Percentiles rank a stretch among this genome's conserved stretches.
Evolutionary conservation across 2,113 vertebrate species (phyloP).

Genomic region (Pedionomus torquatus): DNA sequence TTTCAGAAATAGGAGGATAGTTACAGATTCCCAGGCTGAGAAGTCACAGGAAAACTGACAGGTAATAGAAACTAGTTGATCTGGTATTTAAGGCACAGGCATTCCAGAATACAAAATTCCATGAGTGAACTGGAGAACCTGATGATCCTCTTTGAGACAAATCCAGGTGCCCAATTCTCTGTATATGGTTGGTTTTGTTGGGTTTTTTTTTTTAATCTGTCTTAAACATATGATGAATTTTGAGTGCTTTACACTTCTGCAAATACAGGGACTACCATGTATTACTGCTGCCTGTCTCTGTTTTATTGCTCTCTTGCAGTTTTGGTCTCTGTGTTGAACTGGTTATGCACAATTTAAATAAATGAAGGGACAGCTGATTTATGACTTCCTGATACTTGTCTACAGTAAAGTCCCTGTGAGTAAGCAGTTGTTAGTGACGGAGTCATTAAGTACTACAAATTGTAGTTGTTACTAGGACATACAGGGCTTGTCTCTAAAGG

Average conservation of each 20-base stretch:
- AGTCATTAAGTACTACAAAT: neutral
- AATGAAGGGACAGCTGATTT: neutral
- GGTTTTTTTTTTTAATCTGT: neutral
- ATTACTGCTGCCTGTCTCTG: neutral
- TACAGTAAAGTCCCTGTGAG: neutral
- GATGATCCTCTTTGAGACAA: neutral
- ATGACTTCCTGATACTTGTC: neutral
- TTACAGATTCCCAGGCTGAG: neutral
- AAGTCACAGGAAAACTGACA: neutral
- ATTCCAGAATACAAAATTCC: neutral
- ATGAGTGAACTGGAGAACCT: neutral
- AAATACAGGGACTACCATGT: neutral
- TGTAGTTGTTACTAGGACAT: neutral
- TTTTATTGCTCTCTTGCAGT: neutral
- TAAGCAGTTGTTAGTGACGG: neutral
- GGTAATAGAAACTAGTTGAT: neutral
- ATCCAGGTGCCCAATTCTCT: neutral
- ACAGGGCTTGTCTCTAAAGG: neutral
- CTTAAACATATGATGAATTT: neutral
- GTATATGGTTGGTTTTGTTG: rapidly evolving
- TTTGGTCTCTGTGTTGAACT: rapidly evolving
- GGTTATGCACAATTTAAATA: neutral
- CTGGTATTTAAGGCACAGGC: neutral
- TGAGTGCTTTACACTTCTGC: neutral
- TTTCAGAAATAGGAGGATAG: neutral